Evolutionary conservation across 2,113 vertebrate species (phyloP), one percentile per base, ranked within the genome.

Genomic region (Paedocypris sp.): DNA sequence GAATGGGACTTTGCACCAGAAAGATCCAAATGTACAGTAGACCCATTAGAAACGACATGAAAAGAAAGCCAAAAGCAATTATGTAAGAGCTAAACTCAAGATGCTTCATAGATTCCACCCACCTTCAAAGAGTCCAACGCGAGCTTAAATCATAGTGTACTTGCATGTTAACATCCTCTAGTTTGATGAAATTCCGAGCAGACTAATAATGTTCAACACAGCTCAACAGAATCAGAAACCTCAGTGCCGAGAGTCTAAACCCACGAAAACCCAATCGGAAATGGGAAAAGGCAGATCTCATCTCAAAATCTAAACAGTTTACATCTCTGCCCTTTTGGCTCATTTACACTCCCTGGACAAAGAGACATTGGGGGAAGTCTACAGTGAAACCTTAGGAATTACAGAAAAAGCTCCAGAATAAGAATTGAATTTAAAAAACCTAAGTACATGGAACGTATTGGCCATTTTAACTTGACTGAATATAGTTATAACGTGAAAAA

Each of bases 271-370:
- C 12, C 42, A 67, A 69, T 58, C 16, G 36, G 52, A 69, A 73
- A 61, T 46, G 5, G 26, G 33, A 51, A 60, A 59, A 38, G 25
- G 28, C 13, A 62, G 47, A 71, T 70, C 51, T 36, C 58, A 66
- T 70, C 72, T 69, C 38, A 4, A 59, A 48, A 54, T 70, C n/a
- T 60, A 74, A 72, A 74, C 52, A 62, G 60, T 72, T 71, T 72
- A 72, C 39, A 60, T 46, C 4, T 47, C 46, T 31, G 42, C 41
- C 32, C 20, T 35, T 58, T 48, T 15, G 26, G 33, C 35, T 66
- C 70, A 63, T 71, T 53, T 70, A 41, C 64, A 20, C 28, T 65
- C 66, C 36, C 70, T 28, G 29, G 64, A 54, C 49, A 39, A 36
- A 41, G 58, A 59, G 36, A 23, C 53, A 20, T 66, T 66, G 31